Evolutionary conservation across 2,797 vertebrate species (phyloP).

Genomic region (Sebastolobus altivelis): DNA sequence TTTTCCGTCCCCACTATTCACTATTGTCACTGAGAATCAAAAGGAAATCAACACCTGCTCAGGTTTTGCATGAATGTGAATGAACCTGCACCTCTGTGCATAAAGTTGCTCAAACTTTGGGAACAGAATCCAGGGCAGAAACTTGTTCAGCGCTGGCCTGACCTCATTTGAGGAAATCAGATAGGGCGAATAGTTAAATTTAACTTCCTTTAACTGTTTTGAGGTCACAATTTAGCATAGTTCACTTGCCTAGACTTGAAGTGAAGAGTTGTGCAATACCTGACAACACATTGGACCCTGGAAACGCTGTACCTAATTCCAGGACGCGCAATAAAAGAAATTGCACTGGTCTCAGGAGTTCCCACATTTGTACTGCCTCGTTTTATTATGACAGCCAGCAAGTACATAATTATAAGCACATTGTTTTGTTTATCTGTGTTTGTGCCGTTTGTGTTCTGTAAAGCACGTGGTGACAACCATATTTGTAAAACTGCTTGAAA

Average conservation of each 20-base stretch:
- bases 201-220: conserved; percentile 60
- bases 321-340: conserved; percentile 56
- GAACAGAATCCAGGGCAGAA: conserved; percentile 41
- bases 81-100: conserved; percentile 1
- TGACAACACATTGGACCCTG: conserved; percentile 60
- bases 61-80: conserved; percentile 49
- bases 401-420: conserved; percentile 66
- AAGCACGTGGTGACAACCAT: conserved; percentile 68
- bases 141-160: conserved; percentile 27
- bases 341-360: conserved; percentile 70
- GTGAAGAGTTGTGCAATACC: conserved; percentile 71
- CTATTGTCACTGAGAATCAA: conserved; percentile 13
- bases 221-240: conserved; percentile 61
- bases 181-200: conserved; percentile 55
- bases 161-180: conserved; percentile 58
- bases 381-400: conserved; percentile 45
- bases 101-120: conserved; percentile 18
- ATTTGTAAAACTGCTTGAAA: conserved; percentile 70
- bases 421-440: conserved; percentile 56
- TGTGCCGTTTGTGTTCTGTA: conserved; percentile 63
- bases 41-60: conserved; percentile 33
- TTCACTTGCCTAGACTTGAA: conserved; percentile 72
- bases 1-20: conserved; percentile 36
- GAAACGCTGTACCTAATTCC: conserved; percentile 56
- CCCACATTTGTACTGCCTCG: conserved; percentile 55